These are phyloP conservation scores for Willisornis vidua DNA, from an alignment of 2,113 vertebrate genomes.

Conservation along the genomic window DNA sequence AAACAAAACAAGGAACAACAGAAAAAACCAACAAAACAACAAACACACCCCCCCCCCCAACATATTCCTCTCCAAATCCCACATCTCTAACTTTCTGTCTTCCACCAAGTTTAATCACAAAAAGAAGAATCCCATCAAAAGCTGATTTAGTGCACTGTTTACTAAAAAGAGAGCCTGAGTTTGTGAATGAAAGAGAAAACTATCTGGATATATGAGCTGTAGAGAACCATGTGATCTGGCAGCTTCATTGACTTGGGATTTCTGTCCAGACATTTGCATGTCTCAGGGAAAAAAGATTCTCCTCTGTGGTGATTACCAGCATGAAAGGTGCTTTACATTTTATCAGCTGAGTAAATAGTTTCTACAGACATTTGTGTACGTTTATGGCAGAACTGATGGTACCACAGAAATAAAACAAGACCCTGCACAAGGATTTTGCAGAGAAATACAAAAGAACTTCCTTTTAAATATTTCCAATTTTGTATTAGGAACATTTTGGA, in stretches of 20 bases:
- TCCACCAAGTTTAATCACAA: not conserved
- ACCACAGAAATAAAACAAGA: not conserved
- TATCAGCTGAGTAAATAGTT: not conserved
- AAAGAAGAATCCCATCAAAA: not conserved
- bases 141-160: not conserved
- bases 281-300: not conserved
- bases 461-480: not conserved
- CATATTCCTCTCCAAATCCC: rapidly evolving
- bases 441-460: not conserved
- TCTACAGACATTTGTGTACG: not conserved
- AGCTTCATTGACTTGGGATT: not conserved
- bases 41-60: not conserved
- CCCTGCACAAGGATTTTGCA: not conserved
- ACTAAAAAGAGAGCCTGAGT: not conserved
- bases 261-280: not conserved
- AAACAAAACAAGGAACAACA: not conserved
- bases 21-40: not conserved
- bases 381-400: not conserved
- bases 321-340: not conserved
- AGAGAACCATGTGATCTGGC: not conserved
- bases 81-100: not conserved
- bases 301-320: not conserved
- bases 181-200: not conserved
- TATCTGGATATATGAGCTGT: not conserved
- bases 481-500: not conserved